These are phyloP conservation scores for Uloborus plumipes DNA, from an alignment of 2,888 invertebrate genomes.

Conservation along the genomic window DNA sequence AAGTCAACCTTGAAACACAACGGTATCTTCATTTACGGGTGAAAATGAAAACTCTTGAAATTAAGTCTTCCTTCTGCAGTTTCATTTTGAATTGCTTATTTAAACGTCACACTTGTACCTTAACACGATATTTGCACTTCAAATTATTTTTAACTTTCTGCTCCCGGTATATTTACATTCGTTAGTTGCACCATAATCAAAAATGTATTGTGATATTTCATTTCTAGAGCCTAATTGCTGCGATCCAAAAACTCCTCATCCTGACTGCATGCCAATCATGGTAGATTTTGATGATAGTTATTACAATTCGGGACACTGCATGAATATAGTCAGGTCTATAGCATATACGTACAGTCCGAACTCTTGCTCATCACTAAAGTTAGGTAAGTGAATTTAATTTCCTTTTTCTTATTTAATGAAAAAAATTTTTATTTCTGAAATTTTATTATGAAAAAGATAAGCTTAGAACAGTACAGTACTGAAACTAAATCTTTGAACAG, in stretches of 20 bases:
- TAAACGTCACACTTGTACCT: too few species aligned
- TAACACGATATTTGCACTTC: too few species aligned
- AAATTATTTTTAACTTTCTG: too few species aligned
- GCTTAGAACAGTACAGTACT: not conserved
- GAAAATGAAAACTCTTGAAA: too few species aligned
- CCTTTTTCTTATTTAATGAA: not conserved
- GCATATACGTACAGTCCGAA: constrained; percentile 33
- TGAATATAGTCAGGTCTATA: constrained; percentile 45
- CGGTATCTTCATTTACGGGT: too few species aligned
- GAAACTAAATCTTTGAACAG: too few species aligned
- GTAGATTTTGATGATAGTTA: constrained; percentile 40
- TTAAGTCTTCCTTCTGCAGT: too few species aligned
- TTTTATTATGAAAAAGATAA: not conserved
- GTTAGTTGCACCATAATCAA: too few species aligned
- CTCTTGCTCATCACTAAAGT: constrained; percentile 60
- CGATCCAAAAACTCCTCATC: constrained; percentile 9
- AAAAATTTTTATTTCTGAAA: not conserved
- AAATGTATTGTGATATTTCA: not conserved
- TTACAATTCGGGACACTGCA: constrained; percentile 49
- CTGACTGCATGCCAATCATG: constrained; percentile 54
- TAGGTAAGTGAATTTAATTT: constrained; percentile 53
- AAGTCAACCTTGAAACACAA: too few species aligned
- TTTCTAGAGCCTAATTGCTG: constrained; percentile 48
- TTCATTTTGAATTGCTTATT: too few species aligned
- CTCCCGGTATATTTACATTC: too few species aligned